phyloP scores from a whole-genome alignment of 2,888 invertebrate species.

The Agrochola lychnidis region DNA sequence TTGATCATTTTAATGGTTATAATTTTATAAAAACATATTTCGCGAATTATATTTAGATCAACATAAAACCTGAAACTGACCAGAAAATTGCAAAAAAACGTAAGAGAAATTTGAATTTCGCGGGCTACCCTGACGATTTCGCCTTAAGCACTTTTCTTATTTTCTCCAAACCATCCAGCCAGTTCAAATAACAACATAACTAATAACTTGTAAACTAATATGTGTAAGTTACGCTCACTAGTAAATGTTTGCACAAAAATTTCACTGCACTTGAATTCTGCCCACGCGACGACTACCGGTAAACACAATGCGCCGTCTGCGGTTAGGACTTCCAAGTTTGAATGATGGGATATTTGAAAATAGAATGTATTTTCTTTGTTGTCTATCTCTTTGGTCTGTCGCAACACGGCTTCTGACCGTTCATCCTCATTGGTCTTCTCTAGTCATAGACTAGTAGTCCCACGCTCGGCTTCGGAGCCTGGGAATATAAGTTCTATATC shows the following conservation, averaged over 20 bases:
- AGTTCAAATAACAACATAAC: constrained; percentile 32
- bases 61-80: no score
- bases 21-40: no score
- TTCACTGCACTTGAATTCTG: constrained; percentile 79
- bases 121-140: no score
- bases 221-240: constrained; percentile 16
- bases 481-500: neutral
- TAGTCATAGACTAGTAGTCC: neutral
- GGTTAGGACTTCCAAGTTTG: constrained; percentile 21
- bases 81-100: no score
- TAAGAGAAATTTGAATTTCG: no score
- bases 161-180: neutral
- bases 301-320: constrained; percentile 23
- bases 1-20: no score
- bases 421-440: neutral
- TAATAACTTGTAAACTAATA: constrained; percentile 41
- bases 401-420: neutral
- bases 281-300: constrained; percentile 74
- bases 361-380: constrained; percentile 3
- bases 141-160: neutral
- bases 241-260: constrained; percentile 79
- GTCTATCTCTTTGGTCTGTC: neutral
- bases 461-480: neutral
- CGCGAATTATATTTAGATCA: no score
- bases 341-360: constrained; percentile 7